Evolutionary conservation across 2,888 invertebrate genomes (phyloP).

Genomic region (Drosophila anomelani): DNA sequence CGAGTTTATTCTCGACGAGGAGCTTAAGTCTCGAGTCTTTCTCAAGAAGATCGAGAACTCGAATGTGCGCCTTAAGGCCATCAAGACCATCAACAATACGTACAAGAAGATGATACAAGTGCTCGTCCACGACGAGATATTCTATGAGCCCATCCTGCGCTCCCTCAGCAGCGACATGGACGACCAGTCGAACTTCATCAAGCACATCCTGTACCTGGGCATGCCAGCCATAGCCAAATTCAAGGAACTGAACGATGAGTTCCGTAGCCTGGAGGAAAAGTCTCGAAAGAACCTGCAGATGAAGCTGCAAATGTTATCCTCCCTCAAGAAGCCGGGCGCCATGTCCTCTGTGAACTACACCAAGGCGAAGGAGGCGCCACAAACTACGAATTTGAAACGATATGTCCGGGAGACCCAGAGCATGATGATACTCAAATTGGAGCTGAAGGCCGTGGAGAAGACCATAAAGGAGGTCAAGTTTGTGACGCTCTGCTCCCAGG

Average conservation of each 20-base stretch:
- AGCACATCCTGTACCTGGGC: conserved; percentile 82
- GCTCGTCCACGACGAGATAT: conserved; percentile 81
- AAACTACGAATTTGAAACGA: conserved; percentile 64
- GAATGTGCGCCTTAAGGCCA: conserved; percentile 81
- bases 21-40: conserved; percentile 72
- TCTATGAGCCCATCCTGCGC: conserved; percentile 83
- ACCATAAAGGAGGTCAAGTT: conserved; percentile 82
- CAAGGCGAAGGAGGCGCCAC: conserved; percentile 34
- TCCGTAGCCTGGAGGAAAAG: conserved; percentile 77
- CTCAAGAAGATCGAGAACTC: conserved; percentile 82
- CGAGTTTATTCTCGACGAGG: conserved; percentile 80
- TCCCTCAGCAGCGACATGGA: conserved; percentile 82
- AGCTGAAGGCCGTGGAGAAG: conserved; percentile 79
- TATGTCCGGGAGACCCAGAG: conserved; percentile 83
- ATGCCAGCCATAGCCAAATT: conserved; percentile 81
- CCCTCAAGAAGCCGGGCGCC: conserved; percentile 54
- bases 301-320: conserved; percentile 72
- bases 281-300: conserved; percentile 72
- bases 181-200: conserved; percentile 83
- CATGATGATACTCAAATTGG: conserved; percentile 80
- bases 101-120: conserved; percentile 82
- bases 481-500: conserved; percentile 81
- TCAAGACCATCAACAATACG: conserved; percentile 80
- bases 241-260: conserved; percentile 75
- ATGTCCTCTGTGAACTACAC: not conserved